Conservation (phyloP, 2,797 vertebrate genomes). For the Parambassis ranga region DNA sequence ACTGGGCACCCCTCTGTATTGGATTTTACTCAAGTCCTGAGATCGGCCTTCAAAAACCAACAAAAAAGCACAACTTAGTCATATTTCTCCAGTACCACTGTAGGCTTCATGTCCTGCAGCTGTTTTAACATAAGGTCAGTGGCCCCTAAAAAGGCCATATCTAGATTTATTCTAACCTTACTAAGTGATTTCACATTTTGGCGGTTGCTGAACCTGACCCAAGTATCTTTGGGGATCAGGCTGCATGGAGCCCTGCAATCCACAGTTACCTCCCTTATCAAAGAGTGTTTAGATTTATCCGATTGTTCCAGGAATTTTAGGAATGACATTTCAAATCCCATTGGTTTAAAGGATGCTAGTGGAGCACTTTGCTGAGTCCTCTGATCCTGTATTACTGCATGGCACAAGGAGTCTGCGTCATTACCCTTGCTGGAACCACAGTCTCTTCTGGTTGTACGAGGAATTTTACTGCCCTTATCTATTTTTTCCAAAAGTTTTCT, state of each 20-base stretch:
- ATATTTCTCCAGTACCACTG: slow-evolving; percentile 83
- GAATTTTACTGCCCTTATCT: slow-evolving; percentile 61
- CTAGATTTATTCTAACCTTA: slow-evolving; percentile 89
- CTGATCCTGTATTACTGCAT: slow-evolving; percentile 72
- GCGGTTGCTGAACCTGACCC: slow-evolving; percentile 87
- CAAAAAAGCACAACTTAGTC: background rate
- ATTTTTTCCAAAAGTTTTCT: slow-evolving; percentile 59
- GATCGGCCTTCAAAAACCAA: slow-evolving; percentile 52
- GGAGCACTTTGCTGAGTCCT: slow-evolving; percentile 76
- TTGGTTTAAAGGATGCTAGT: slow-evolving; percentile 92
- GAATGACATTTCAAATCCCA: slow-evolving; percentile 98
- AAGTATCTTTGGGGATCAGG: slow-evolving; percentile 73
- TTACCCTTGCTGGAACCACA: slow-evolving; percentile 53
- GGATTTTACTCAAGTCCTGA: slow-evolving; percentile 67
- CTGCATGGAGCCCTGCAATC: slow-evolving; percentile 24
- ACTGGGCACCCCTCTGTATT: slow-evolving; percentile 55
- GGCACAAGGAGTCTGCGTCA: slow-evolving; percentile 80
- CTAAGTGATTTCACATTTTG: slow-evolving; percentile 83
- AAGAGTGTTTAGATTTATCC: slow-evolving; percentile 82
- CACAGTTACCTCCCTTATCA: slow-evolving; percentile 69
- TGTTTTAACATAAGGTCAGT: slow-evolving; percentile 86
- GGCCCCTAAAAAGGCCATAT: slow-evolving; percentile 82
- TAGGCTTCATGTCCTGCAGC: slow-evolving; percentile 93
- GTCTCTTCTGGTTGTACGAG: slow-evolving; percentile 53
- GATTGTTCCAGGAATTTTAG: slow-evolving; percentile 96